Evolutionary conservation across 2,888 invertebrate species (phyloP), one percentile per base, ranked within the genome.

Genomic region (Cataglyphis livida): DNA sequence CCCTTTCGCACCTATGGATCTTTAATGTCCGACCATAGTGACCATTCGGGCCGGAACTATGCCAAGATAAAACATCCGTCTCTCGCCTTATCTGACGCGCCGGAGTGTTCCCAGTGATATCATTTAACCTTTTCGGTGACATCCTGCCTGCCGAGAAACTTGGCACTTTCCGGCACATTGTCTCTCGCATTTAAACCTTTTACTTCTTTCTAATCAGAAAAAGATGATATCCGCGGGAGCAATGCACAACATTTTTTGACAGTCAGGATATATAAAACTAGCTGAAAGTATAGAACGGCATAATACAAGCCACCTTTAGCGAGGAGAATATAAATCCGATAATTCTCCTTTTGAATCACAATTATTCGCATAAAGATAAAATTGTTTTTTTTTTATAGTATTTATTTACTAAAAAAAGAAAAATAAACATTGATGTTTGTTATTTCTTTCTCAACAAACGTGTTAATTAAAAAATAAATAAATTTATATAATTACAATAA

Each of bases 91-190:
- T 83, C 83, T 66, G 71, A 68, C 21, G 25, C 71, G 57, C 38
- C 25, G 64, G 71, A 83, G 81, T 81, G 65, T 81, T 81, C 28
- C 57, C 71, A 64, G 71, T 57, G 70, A 83, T 81, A 83, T 71
- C 70, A 10, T 73, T 81, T 71, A 71, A 81, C 41, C 76, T 59
- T 71, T 70, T 25, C 15, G 32, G 44, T 10, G 28, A 44, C 10
- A 48, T 6, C 32, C 21, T n/a, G 28, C 32, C 59, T 5, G 12
- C 57, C 44, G 35, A 70, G 70, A 78, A 70, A 78, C 41, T 59
- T 76, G 12, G n/a, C 21, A 59, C 57, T 68, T 78, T 70, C 35
- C 32, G 59, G 32, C 35, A 71, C 78, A 59, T 78, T 32, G 59
- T 48, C 59, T 71, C 12, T 44, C 44, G 59, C 44, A 70, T 44